These are phyloP conservation scores for Sisyra terminalis DNA, from an alignment of 2,888 invertebrate species.

Conservation along the genomic window DNA sequence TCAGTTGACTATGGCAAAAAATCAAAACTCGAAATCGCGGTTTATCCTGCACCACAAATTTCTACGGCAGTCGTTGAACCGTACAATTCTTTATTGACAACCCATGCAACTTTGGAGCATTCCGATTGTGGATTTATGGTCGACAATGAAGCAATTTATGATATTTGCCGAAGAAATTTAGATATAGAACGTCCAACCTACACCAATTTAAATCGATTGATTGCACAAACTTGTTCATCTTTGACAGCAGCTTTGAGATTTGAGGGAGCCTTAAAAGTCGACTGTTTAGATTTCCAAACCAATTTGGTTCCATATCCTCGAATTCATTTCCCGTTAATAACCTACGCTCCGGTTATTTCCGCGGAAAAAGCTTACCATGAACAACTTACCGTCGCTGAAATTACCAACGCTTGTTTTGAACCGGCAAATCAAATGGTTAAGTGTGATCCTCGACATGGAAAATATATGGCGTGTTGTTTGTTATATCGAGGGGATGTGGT, in stretches of 20 bases:
- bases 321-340: slow-evolving; percentile 38
- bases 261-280: slow-evolving; percentile 39
- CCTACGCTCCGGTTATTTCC: slow-evolving; percentile 36
- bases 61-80: slow-evolving; percentile 28
- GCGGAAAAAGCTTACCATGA: slow-evolving; percentile 39
- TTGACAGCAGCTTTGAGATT: slow-evolving; percentile 40
- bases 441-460: slow-evolving; percentile 32
- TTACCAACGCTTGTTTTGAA: slow-evolving; percentile 42
- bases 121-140: slow-evolving; percentile 47
- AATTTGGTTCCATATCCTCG: slow-evolving; percentile 37
- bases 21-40: slow-evolving; percentile 44
- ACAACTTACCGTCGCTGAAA: slow-evolving; percentile 33
- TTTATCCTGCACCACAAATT: slow-evolving; percentile 46
- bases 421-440: slow-evolving; percentile 38
- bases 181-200: slow-evolving; percentile 41
- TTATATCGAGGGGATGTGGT: slow-evolving; percentile 24
- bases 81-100: slow-evolving; percentile 44
- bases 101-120: slow-evolving; percentile 44
- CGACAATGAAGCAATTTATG: slow-evolving; percentile 32
- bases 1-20: slow-evolving; percentile 51
- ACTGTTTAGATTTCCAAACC: slow-evolving; percentile 39
- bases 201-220: slow-evolving; percentile 42
- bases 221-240: slow-evolving; percentile 33
- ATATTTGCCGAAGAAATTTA: slow-evolving; percentile 40
- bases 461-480: slow-evolving; percentile 39